phyloP scores from a whole-genome alignment of 2,797 vertebrate genomes.

The Tadarida brasiliensis region DNA sequence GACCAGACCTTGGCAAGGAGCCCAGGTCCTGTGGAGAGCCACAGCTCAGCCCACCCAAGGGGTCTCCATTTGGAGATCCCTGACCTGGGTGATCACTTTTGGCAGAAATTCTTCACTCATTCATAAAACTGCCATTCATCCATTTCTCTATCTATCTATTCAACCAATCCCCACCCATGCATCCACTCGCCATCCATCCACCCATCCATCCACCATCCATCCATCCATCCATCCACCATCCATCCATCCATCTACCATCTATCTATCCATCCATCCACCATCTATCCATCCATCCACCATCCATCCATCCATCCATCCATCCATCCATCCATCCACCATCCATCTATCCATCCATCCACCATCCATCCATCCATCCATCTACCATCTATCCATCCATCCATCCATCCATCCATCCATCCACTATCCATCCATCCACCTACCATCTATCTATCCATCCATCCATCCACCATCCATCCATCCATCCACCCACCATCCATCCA shows the following conservation, averaged over 20 bases:
- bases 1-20: no score
- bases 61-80: background rate
- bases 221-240: background rate
- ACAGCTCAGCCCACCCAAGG: background rate
- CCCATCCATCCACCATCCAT: background rate
- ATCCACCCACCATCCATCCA: background rate
- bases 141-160: background rate
- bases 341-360: no score
- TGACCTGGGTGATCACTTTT: background rate
- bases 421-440: background rate
- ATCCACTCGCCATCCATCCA: no score
- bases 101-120: background rate
- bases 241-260: background rate
- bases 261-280: background rate
- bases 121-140: no score
- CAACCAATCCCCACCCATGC: background rate
- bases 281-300: rapidly evolving
- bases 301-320: background rate
- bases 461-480: no score
- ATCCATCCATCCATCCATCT: no score
- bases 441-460: background rate
- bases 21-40: background rate
- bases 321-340: no score
- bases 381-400: no score
- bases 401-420: no score